phyloP scores from a whole-genome alignment of 2,888 invertebrate genomes.

The Diaperis boleti region DNA sequence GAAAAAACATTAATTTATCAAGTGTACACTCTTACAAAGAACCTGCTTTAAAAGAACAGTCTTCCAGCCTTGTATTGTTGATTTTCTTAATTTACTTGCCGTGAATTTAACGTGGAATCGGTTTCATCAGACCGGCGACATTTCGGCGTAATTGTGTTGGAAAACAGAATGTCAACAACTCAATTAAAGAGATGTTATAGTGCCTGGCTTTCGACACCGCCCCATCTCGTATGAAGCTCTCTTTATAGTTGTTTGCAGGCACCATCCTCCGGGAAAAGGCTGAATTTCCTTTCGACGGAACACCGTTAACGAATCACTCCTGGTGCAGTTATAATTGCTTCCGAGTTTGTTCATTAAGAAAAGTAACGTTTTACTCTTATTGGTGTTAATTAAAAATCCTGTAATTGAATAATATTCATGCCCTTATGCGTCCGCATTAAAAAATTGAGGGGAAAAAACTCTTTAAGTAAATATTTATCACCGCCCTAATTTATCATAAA shows the following conservation, averaged over 20 bases:
- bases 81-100: slow-evolving; percentile 39
- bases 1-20: no score
- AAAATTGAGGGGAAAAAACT: slow-evolving; percentile 11
- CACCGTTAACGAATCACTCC: slow-evolving; percentile 33
- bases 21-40: no score
- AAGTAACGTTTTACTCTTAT: slow-evolving; percentile 8
- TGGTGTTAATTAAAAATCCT: slow-evolving; percentile 18
- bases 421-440: background rate
- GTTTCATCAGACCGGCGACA: slow-evolving; percentile 30
- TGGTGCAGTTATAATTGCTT: slow-evolving; percentile 33
- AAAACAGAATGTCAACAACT: slow-evolving; percentile 57
- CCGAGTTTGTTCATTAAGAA: slow-evolving; percentile 17
- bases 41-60: no score
- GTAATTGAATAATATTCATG: slow-evolving; percentile 6
- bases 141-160: slow-evolving; percentile 36
- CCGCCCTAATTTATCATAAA: slow-evolving; percentile 42
- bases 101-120: slow-evolving; percentile 28
- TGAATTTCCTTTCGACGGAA: slow-evolving; percentile 18
- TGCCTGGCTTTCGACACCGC: slow-evolving; percentile 48
- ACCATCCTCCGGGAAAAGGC: slow-evolving; percentile 22
- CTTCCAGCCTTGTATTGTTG: no score
- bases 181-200: slow-evolving; percentile 59
- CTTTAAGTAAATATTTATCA: slow-evolving; percentile 39
- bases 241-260: slow-evolving; percentile 17
- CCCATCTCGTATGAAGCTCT: slow-evolving; percentile 10